phyloP scores from a whole-genome alignment of 2,888 invertebrate genomes.

The Acrobasis repandana region DNA sequence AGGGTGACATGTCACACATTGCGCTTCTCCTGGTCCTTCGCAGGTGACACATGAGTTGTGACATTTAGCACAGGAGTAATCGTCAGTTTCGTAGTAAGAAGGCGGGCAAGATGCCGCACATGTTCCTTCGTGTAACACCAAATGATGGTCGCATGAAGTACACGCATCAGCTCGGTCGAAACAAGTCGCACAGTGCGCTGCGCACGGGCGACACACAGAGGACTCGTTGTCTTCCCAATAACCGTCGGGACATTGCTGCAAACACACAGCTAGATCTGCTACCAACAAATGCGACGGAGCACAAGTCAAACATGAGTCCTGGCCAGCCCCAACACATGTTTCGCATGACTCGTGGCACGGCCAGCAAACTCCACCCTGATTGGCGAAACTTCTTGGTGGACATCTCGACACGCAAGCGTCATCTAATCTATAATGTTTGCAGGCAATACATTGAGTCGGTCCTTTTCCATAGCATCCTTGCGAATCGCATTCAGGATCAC shows the following conservation, averaged over 20 bases:
- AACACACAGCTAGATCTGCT: constrained; percentile 92
- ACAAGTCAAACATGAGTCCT: constrained; percentile 93
- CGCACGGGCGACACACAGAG: constrained; percentile 92
- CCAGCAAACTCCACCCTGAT: constrained; percentile 91
- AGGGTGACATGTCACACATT: constrained; percentile 91
- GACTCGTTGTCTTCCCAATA: constrained; percentile 91
- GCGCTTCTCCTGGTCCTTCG: constrained; percentile 88
- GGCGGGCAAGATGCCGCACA: constrained; percentile 93
- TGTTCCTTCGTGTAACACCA: constrained; percentile 90
- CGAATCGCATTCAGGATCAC: constrained; percentile 92
- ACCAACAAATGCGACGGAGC: constrained; percentile 92
- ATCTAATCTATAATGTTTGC: constrained; percentile 90
- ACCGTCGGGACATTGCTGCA: constrained; percentile 94
- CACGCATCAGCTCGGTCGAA: constrained; percentile 92
- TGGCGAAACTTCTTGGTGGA: constrained; percentile 92
- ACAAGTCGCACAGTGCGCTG: constrained; percentile 93
- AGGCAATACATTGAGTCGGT: constrained; percentile 92
- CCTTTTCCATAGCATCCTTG: constrained; percentile 94
- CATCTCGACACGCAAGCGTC: constrained; percentile 93
- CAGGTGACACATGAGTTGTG: constrained; percentile 92
- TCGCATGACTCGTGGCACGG: constrained; percentile 95
- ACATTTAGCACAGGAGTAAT: constrained; percentile 92
- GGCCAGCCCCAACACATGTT: constrained; percentile 93
- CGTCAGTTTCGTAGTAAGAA: constrained; percentile 92
- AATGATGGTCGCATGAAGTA: constrained; percentile 93